Percentiles rank a stretch among this genome's conserved stretches.
Evolutionary conservation across 2,113 vertebrate genomes (phyloP).

Genomic region (Neotragus moschatus): DNA sequence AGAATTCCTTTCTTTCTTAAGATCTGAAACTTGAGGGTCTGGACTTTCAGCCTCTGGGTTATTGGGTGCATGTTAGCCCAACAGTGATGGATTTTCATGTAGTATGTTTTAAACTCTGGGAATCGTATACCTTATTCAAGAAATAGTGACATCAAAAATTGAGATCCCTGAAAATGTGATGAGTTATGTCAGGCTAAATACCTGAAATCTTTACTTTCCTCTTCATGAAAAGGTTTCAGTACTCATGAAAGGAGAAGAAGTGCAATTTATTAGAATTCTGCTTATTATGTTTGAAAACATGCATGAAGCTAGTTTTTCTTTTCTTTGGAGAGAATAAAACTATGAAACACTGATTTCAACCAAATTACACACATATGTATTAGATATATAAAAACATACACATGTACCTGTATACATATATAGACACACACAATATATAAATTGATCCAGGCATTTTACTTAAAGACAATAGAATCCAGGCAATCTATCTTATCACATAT

Average conservation of each 20-base stretch:
- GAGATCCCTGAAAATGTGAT: background rate
- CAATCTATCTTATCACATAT: background rate
- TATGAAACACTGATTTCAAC: background rate
- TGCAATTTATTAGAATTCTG: background rate
- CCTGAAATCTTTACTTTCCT: background rate
- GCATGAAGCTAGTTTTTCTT: background rate
- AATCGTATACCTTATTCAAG: background rate
- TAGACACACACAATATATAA: background rate
- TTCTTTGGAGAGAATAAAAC: background rate
- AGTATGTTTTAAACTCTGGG: background rate
- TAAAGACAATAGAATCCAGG: background rate
- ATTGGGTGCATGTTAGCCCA: accelerated
- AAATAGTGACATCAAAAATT: background rate
- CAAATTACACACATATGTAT: background rate
- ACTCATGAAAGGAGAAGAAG: background rate
- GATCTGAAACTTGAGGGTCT: background rate
- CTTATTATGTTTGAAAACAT: slow-evolving; percentile 12
- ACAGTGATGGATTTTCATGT: accelerated
- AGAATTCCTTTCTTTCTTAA: background rate
- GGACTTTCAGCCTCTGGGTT: background rate
- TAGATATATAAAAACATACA: background rate
- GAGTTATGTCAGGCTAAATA: background rate
- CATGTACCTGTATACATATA: background rate
- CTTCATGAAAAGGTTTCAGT: background rate
- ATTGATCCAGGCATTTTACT: background rate